These are phyloP conservation scores for Sebastes fasciatus DNA, from an alignment of 2,113 vertebrate species.

Conservation along the genomic window DNA sequence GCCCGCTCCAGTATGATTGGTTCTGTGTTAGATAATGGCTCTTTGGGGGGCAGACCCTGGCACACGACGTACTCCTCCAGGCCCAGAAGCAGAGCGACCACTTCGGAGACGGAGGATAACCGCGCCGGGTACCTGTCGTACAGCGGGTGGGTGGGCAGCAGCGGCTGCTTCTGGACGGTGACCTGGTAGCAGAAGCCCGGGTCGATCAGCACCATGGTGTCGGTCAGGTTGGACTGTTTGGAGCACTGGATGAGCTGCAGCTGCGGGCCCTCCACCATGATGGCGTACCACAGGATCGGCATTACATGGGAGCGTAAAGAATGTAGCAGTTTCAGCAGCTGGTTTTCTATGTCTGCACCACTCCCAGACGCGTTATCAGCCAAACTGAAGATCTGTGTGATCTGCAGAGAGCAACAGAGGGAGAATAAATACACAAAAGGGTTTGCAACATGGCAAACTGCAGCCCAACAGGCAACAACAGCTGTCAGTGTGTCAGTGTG, in stretches of 20 bases:
- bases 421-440: not conserved
- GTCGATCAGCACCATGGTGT: conserved; percentile 83
- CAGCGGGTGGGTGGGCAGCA: conserved; percentile 82
- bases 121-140: conserved; percentile 74
- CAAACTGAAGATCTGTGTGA: conserved; percentile 84
- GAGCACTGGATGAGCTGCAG: conserved; percentile 86
- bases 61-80: conserved; percentile 82
- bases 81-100: conserved; percentile 78
- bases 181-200: conserved; percentile 80
- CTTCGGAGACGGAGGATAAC: conserved; percentile 62
- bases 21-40: not conserved
- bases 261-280: conserved; percentile 81
- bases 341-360: conserved; percentile 57
- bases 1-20: conserved; percentile 77
- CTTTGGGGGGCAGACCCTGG: conserved; percentile 71
- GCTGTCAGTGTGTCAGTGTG: no score
- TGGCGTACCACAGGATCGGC: conserved; percentile 82
- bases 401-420: conserved; percentile 63
- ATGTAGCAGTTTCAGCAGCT: conserved; percentile 78
- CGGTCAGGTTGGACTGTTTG: conserved; percentile 81
- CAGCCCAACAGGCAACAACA: no score
- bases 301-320: conserved; percentile 68
- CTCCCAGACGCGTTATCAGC: conserved; percentile 43
- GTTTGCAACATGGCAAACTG: not conserved
- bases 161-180: conserved; percentile 83